These are phyloP conservation scores for Lymantria dispar DNA, from an alignment of 2,888 invertebrate species.

Conservation along the genomic window DNA sequence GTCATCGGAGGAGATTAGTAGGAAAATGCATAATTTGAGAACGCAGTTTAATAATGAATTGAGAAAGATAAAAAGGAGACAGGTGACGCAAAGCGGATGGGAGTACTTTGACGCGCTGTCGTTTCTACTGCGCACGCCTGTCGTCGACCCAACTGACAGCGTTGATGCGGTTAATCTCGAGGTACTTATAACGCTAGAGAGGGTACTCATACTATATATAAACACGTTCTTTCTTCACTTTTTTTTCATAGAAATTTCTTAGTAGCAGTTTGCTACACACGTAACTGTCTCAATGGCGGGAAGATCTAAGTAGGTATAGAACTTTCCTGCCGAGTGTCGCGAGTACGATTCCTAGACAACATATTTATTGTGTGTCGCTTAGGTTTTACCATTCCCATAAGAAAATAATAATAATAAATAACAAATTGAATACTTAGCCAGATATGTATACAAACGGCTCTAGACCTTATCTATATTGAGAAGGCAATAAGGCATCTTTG, in stretches of 20 bases:
- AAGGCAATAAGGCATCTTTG: too few relatives aligned
- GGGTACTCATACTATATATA: not conserved
- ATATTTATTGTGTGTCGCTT: too few relatives aligned
- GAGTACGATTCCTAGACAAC: too few relatives aligned
- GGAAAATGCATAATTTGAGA: conserved; percentile 71
- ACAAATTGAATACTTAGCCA: too few relatives aligned
- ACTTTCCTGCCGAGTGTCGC: too few relatives aligned
- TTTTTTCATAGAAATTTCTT: not conserved
- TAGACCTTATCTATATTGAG: too few relatives aligned
- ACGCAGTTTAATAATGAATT: conserved; percentile 71
- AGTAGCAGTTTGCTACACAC: too few relatives aligned
- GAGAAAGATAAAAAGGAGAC: conserved; percentile 65
- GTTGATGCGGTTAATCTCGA: conserved; percentile 65
- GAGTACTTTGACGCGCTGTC: conserved; percentile 71
- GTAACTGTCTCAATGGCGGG: too few relatives aligned
- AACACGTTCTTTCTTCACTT: not conserved
- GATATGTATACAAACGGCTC: too few relatives aligned
- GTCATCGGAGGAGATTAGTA: conserved; percentile 62
- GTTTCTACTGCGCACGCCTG: conserved; percentile 54
- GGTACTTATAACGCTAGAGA: conserved; percentile 39
- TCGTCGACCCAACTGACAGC: conserved; percentile 49
- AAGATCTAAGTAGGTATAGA: too few relatives aligned
- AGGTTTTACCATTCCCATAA: too few relatives aligned
- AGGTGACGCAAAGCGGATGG: conserved; percentile 58
- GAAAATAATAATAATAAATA: too few relatives aligned